phyloP scores from a whole-genome alignment of 1,140 invertebrate genomes.

The Laupala kohalensis region DNA sequence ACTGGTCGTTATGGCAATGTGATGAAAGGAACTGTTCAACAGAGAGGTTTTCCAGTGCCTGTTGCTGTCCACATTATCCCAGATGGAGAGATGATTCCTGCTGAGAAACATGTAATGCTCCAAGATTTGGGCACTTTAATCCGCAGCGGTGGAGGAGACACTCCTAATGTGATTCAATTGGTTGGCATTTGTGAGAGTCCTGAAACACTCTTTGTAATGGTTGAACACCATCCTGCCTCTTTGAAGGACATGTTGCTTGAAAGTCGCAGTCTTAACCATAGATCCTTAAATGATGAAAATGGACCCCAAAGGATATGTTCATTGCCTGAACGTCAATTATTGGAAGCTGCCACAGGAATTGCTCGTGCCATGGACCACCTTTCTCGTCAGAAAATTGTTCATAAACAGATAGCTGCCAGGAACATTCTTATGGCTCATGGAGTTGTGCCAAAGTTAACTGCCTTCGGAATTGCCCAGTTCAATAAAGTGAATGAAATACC shows the following conservation, averaged over 20 bases:
- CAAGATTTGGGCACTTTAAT: conserved; percentile 59
- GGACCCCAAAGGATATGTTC: conserved; percentile 33
- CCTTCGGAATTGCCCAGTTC: conserved; percentile 49
- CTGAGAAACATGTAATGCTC: conserved; percentile 51
- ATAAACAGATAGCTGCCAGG: conserved; percentile 55
- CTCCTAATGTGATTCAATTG: conserved; percentile 56
- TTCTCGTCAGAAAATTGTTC: conserved; percentile 43
- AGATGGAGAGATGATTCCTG: conserved; percentile 41
- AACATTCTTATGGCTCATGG: conserved; percentile 49
- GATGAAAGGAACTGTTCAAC: conserved; percentile 46
- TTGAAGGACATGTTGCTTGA: conserved; percentile 54
- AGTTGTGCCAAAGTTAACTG: conserved; percentile 52
- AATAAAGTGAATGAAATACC: conserved; percentile 29
- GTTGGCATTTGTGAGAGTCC: conserved; percentile 66
- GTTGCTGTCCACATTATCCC: conserved; percentile 34
- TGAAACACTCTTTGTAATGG: conserved; percentile 51
- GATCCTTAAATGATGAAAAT: conserved; percentile 34
- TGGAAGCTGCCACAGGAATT: conserved; percentile 40
- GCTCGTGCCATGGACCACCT: conserved; percentile 53
- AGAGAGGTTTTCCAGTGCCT: conserved; percentile 29
- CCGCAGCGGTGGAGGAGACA: conserved; percentile 42
- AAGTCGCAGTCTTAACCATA: conserved; percentile 42
- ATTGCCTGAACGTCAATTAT: conserved; percentile 42
- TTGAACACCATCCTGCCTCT: conserved; percentile 48
- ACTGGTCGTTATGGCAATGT: conserved; percentile 64